phyloP scores from a whole-genome alignment of 2,113 vertebrate genomes.

The Eira barbara region DNA sequence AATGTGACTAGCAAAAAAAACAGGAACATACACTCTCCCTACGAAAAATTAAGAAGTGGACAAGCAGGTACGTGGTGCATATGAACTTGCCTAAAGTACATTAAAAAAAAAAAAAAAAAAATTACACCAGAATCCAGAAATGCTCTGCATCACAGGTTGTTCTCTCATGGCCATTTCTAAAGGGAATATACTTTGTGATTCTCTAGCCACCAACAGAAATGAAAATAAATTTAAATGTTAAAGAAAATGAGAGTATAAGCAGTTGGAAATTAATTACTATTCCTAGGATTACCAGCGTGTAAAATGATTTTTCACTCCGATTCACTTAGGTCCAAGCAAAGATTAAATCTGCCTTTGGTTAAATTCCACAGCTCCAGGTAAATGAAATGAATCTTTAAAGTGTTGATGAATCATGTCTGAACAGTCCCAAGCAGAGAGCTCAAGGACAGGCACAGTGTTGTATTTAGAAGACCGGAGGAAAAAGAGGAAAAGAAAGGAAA shows the following conservation, averaged over 20 bases:
- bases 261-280: constrained; percentile 21
- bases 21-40: not conserved
- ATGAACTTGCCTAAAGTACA: not conserved
- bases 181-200: not conserved
- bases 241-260: not conserved
- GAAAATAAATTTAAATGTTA: constrained; percentile 23
- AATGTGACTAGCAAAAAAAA: not conserved
- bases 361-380: constrained; percentile 22
- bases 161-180: not conserved
- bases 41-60: not conserved
- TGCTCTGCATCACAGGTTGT: not conserved
- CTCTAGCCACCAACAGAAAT: not conserved
- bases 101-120: not conserved
- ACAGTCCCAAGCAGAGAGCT: not conserved
- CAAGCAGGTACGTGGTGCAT: not conserved
- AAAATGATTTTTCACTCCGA: constrained; percentile 34
- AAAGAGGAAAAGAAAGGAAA: constrained; percentile 10
- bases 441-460: not conserved
- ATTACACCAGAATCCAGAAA: not conserved
- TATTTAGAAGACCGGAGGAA: not conserved
- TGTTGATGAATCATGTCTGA: not conserved
- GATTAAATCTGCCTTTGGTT: not conserved
- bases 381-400: constrained; percentile 17
- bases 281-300: not conserved
- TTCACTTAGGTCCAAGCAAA: constrained; percentile 3